Conservation (phyloP, 2,888 invertebrate genomes). For the Ernsta delagoae region DNA sequence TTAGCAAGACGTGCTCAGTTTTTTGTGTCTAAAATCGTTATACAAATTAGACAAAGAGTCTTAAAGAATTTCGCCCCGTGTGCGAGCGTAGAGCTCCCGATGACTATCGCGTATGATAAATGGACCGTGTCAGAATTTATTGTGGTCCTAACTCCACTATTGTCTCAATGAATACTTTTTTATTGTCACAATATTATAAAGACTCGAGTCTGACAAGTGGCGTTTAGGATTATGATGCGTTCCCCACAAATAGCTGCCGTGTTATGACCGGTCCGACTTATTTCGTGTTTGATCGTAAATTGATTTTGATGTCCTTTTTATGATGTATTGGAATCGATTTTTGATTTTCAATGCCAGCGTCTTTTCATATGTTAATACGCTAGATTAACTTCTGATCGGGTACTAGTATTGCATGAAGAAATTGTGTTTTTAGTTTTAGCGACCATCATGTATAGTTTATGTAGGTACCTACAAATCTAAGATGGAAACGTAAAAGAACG, state of each 20-base stretch:
- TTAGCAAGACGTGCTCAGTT: background rate
- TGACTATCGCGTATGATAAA: conserved; percentile 80
- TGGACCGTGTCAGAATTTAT: conserved; percentile 80
- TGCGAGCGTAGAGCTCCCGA: conserved; percentile 60
- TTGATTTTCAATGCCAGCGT: conserved; percentile 66
- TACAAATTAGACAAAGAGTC: conserved; percentile 58
- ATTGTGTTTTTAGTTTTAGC: too few species aligned
- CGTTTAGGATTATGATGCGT: conserved; percentile 73
- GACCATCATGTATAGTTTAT: too few species aligned
- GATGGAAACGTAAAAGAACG: conserved; percentile 46
- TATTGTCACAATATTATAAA: conserved; percentile 78
- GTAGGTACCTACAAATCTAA: conserved; percentile 4
- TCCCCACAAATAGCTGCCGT: conserved; percentile 54
- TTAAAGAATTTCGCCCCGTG: conserved; percentile 71
- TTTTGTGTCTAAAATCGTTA: conserved; percentile 43
- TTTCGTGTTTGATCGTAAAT: conserved; percentile 70
- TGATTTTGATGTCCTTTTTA: conserved; percentile 79
- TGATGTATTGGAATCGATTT: conserved; percentile 71
- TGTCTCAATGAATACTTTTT: conserved; percentile 84
- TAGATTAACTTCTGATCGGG: conserved; percentile 57
- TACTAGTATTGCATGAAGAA: background rate
- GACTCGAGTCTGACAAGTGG: conserved; percentile 74
- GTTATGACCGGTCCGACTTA: conserved; percentile 58
- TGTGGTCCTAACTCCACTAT: conserved; percentile 76
- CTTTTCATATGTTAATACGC: conserved; percentile 78